Conservation (phyloP, 2,888 invertebrate genomes). For the Caenorhabditis auriculariae region DNA sequence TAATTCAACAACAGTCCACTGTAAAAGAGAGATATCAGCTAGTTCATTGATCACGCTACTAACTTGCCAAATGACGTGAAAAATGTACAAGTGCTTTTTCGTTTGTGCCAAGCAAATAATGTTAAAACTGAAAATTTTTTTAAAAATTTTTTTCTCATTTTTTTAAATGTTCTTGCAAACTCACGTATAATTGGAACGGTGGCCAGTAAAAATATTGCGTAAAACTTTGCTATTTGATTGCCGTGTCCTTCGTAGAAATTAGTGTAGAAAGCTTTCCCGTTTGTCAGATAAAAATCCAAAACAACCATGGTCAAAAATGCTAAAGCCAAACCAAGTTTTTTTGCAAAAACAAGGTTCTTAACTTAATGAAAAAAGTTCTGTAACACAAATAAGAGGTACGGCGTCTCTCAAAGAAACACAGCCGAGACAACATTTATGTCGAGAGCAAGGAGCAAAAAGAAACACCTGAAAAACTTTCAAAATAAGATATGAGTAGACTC, state of each 20-base stretch:
- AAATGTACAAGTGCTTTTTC: slow-evolving; percentile 14
- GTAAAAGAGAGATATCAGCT: background rate
- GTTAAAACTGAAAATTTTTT: slow-evolving; percentile 17
- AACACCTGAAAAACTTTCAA: slow-evolving; percentile 38
- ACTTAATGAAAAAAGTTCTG: slow-evolving; percentile 37
- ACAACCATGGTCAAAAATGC: slow-evolving; percentile 27
- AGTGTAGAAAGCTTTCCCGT: slow-evolving; percentile 40
- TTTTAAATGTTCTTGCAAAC: background rate
- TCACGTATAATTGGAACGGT: slow-evolving; percentile 23
- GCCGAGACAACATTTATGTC: slow-evolving; percentile 41
- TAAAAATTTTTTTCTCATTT: background rate
- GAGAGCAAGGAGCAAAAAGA: slow-evolving; percentile 35
- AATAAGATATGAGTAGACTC: no score
- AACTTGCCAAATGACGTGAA: slow-evolving; percentile 37
- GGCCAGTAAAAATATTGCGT: slow-evolving; percentile 10
- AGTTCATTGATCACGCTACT: background rate
- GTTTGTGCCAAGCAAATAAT: slow-evolving; percentile 22
- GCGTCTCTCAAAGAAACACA: slow-evolving; percentile 39
- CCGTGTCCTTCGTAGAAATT: slow-evolving; percentile 34
- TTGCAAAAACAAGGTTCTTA: background rate
- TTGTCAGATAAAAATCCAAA: slow-evolving; percentile 32
- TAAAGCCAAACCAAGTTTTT: no score
- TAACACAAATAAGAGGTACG: slow-evolving; percentile 36
- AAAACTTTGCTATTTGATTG: slow-evolving; percentile 9
- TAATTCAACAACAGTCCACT: slow-evolving; percentile 33